Base-by-base conservation (phyloP, 2,797 vertebrate genomes). In the Synanceia verrucosa region DNA sequence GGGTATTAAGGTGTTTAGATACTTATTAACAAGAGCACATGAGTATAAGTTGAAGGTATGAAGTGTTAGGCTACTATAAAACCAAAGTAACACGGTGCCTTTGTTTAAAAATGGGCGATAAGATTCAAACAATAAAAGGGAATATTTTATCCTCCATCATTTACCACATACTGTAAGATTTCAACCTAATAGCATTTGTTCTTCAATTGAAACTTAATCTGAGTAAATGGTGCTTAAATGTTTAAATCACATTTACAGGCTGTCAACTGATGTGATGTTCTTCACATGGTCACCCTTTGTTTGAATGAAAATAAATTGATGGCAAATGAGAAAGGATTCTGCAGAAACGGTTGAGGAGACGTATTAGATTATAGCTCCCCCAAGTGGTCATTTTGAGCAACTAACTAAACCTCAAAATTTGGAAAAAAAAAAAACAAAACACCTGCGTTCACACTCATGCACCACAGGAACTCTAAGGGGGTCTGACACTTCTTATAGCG, bases 171-270 rank as follows among this genome's bases (percentile, higher is more conserved):
- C 83, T 86, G 80, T 85, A 88, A 82, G 91, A 91, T 88, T 92
- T 89, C 76, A 75, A 88, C 85, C 86, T 91, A 92, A 92, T 92
- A 90, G 90, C 91, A 93, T 92, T 92, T 93, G 91, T 91, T 90
- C 87, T 91, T 84, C 91, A 92, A 92, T 93, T 91, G 90, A 88
- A 93, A 91, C 85, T 91, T 94, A 94, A 94, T 94, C 90, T 85
- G 91, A 82, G 90, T 92, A 93, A 94, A 94, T 93, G 88, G 91
- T 91, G 92, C 89, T 85, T 93, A 93, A 94, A 94, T 94, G 93
- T 92, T 93, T 93, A 93, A 93, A 94, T 94, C 92, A 94, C 92
- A 94, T 93, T 92, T 92, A 91, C 92, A 94, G 91, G 90, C 91
- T 93, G 91, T 93, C 92, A 93, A 92, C 90, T 93, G 91, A 92